Conservation (phyloP, 2,888 invertebrate genomes). For the Bruchidius siliquastri region DNA sequence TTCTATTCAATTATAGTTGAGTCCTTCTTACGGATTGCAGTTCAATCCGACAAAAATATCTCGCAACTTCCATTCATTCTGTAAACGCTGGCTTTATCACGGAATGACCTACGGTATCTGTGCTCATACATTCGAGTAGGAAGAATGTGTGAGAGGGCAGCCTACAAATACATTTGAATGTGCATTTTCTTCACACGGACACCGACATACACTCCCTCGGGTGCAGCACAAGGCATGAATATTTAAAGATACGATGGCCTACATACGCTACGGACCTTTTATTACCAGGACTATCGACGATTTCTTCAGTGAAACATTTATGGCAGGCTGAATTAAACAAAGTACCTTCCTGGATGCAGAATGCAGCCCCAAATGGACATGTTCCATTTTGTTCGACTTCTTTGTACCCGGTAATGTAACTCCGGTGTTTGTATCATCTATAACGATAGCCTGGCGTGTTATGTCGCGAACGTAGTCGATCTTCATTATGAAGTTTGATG, state of each 20-base stretch:
- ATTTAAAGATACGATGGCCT: background rate
- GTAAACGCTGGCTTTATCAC: no score
- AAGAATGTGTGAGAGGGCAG: background rate
- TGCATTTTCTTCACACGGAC: background rate
- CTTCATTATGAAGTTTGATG: background rate
- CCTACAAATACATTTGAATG: background rate
- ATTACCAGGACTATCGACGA: background rate
- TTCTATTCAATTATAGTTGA: no score
- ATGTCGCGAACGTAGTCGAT: background rate
- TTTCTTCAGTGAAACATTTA: background rate
- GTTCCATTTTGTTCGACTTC: background rate
- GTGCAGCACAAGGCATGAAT: background rate
- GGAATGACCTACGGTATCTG: no score
- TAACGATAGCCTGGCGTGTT: background rate
- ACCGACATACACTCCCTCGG: background rate
- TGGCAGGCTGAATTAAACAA: background rate
- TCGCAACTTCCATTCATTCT: no score
- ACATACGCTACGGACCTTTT: background rate
- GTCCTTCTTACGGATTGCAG: no score
- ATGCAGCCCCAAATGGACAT: background rate
- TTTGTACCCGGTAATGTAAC: background rate
- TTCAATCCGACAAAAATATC: no score
- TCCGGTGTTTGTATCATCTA: background rate
- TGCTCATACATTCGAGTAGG: background rate
- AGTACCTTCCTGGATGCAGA: background rate